These are phyloP conservation scores for Hippopotamus amphibius DNA, from an alignment of 2,113 vertebrate species.

Conservation along the genomic window DNA sequence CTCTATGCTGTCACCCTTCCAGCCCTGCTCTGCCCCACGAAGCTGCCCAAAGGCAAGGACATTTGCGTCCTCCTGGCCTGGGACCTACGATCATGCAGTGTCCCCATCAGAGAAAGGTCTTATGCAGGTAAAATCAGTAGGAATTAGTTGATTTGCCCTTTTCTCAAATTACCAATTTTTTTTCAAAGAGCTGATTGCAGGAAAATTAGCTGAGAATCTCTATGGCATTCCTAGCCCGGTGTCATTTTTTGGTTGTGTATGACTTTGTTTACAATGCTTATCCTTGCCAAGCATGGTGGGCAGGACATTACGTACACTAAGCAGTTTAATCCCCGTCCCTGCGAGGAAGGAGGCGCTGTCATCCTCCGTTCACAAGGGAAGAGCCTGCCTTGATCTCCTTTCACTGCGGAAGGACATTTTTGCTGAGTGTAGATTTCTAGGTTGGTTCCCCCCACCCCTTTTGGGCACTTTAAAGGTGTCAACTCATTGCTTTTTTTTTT, in stretches of 20 bases:
- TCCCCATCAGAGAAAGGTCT: background rate
- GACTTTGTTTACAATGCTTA: background rate
- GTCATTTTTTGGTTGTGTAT: background rate
- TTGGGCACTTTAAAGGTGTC: background rate
- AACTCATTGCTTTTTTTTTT: background rate
- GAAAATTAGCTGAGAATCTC: background rate
- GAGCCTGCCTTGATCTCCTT: background rate
- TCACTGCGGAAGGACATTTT: accelerated
- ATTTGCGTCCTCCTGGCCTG: accelerated
- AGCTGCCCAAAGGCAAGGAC: background rate
- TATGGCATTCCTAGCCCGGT: accelerated
- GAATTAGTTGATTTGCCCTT: background rate
- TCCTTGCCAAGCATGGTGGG: background rate
- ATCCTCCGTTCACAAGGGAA: background rate
- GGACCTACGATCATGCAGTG: accelerated
- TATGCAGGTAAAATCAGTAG: background rate
- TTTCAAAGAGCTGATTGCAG: background rate
- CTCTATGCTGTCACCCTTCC: too few relatives aligned
- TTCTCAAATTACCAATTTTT: background rate
- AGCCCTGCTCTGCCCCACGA: background rate
- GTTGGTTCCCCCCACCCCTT: background rate
- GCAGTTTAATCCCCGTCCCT: background rate
- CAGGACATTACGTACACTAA: background rate
- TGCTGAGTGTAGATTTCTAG: background rate
- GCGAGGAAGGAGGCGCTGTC: background rate